Evolutionary conservation across 2,113 vertebrate genomes (phyloP).

Genomic region (Scalopus aquaticus): DNA sequence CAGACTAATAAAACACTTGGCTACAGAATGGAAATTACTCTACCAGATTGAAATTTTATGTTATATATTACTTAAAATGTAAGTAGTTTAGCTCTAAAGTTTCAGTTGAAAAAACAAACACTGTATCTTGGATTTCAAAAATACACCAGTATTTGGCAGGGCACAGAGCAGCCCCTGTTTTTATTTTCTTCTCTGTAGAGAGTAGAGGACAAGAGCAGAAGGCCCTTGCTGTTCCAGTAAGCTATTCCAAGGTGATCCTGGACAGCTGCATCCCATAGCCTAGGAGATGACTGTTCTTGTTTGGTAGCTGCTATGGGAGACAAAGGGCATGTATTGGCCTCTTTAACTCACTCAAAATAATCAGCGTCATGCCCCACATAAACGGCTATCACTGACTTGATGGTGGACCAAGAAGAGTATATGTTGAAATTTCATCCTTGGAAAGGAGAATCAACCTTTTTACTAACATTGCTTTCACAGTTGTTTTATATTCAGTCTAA

Average conservation of each 20-base stretch:
- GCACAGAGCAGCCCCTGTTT: background rate
- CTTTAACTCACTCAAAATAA: background rate
- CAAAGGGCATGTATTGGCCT: background rate
- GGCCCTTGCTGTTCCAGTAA: background rate
- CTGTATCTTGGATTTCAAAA: constrained; percentile 3
- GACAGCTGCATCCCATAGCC: background rate
- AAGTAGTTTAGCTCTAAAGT: constrained; percentile 39
- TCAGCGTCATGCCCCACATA: background rate
- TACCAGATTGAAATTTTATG: constrained; percentile 42
- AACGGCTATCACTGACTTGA: background rate
- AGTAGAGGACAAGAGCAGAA: background rate
- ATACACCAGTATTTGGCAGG: background rate
- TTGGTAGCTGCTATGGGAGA: background rate
- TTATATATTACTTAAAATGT: constrained; percentile 49
- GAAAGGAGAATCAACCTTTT: constrained; percentile 1
- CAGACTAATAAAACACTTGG: constrained; percentile 54
- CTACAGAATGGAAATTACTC: constrained; percentile 35
- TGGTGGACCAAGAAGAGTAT: background rate
- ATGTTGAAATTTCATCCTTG: constrained; percentile 3
- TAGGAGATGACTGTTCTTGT: background rate
- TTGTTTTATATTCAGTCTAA: background rate
- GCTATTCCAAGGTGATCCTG: background rate
- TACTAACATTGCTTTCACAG: background rate
- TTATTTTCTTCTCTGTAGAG: background rate
- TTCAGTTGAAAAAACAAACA: background rate